These are phyloP conservation scores for Phortica variegata DNA, from an alignment of 1,140 invertebrate genomes.

Conservation along the genomic window DNA sequence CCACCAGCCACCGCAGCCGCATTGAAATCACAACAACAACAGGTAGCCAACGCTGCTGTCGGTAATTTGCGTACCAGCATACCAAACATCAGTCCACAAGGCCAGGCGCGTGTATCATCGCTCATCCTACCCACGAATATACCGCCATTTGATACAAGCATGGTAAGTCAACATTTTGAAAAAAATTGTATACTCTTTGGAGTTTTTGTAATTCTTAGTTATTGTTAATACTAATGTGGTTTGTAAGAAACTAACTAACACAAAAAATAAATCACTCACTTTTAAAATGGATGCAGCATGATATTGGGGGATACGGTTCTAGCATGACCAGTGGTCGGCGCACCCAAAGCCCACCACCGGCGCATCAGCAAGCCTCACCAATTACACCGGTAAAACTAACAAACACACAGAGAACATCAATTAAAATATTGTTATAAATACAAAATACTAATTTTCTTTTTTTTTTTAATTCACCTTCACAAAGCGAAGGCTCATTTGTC, in stretches of 20 bases:
- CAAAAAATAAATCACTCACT: conserved; percentile 5
- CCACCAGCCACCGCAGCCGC: conserved; percentile 59
- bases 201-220: too few species aligned
- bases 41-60: conserved; percentile 24
- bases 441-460: background rate
- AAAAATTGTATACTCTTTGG: conserved; percentile 1
- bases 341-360: conserved; percentile 73
- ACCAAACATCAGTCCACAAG: conserved; percentile 64
- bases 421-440: background rate
- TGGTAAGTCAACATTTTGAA: conserved; percentile 64
- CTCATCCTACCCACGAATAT: conserved; percentile 60
- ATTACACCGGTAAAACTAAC: conserved; percentile 69
- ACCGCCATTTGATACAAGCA: conserved; percentile 64
- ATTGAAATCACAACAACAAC: conserved; percentile 39
- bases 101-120: conserved; percentile 60
- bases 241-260: too few species aligned
- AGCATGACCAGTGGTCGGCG: conserved; percentile 35
- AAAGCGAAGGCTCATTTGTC: conserved; percentile 65
- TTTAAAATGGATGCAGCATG: conserved; percentile 57
- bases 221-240: too few species aligned
- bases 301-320: conserved; percentile 51
- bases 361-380: conserved; percentile 77
- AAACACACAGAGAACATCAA: background rate
- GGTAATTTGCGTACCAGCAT: conserved; percentile 60
- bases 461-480: conserved; percentile 13